Evolutionary conservation across 2,888 invertebrate species (phyloP).

Genomic region (Salpingus planirostris): DNA sequence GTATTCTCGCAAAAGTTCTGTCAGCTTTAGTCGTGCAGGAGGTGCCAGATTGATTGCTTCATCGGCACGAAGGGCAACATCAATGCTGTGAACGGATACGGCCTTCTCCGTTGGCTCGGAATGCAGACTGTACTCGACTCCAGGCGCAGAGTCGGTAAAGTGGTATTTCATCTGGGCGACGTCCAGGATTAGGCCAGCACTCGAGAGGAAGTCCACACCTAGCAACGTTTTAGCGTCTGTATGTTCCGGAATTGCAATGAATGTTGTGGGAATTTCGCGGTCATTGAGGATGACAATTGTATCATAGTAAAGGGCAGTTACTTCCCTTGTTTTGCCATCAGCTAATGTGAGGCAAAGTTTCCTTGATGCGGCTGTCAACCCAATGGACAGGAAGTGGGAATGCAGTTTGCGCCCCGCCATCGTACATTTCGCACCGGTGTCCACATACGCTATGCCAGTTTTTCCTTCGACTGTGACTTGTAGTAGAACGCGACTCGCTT

Average conservation of each 20-base stretch:
- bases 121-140: not conserved
- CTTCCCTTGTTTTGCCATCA: not conserved
- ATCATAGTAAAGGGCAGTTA: not conserved
- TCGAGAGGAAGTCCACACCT: conserved; percentile 2
- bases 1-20: not conserved
- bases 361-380: not conserved
- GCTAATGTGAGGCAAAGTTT: conserved; percentile 1
- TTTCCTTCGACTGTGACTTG: conserved; percentile 1
- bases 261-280: not conserved
- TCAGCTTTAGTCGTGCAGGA: not conserved
- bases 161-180: not conserved
- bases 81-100: not conserved
- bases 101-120: not conserved
- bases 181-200: not conserved
- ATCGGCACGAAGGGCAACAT: not conserved
- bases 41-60: not conserved
- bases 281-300: not conserved
- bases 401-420: conserved; percentile 1
- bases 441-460: not conserved
- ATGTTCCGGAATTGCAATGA: conserved; percentile 1
- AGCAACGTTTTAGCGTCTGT: conserved; percentile 1
- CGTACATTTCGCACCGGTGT: conserved; percentile 1
- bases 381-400: not conserved
- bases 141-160: not conserved
- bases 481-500: not conserved